These are phyloP conservation scores for Hypocryptadius cinnamomeus DNA, from an alignment of 2,113 vertebrate genomes.

Conservation along the genomic window DNA sequence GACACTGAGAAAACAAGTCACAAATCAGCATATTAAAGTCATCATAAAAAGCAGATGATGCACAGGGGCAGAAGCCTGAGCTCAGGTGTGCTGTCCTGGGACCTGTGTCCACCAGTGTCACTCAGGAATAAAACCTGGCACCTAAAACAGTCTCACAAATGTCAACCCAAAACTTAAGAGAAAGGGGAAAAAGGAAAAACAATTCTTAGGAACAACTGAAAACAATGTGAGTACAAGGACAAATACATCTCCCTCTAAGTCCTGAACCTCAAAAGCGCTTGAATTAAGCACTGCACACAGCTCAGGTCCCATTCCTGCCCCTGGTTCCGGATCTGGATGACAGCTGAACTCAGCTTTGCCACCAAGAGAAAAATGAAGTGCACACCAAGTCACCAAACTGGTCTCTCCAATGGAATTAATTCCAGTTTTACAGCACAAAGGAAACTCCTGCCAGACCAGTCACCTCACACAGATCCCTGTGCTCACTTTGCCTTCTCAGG, in stretches of 20 bases:
- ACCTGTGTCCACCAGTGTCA: neutral
- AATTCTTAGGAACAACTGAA: neutral
- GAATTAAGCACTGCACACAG: neutral
- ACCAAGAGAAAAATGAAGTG: neutral
- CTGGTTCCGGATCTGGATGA: neutral
- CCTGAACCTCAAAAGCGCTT: neutral
- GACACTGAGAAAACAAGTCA: neutral
- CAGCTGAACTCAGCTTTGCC: neutral
- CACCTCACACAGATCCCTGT: fast-evolving
- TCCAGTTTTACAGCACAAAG: neutral
- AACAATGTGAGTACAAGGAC: neutral
- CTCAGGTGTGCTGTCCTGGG: neutral
- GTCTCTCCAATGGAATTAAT: neutral
- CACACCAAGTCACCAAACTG: neutral
- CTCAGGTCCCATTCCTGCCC: neutral
- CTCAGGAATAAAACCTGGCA: neutral
- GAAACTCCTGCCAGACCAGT: neutral
- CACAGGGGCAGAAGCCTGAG: neutral
- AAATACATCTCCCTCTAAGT: fast-evolving
- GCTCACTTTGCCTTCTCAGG: neutral
- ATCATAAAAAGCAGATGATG: neutral
- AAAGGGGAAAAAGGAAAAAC: fast-evolving
- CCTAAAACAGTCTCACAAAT: neutral
- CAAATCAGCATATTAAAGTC: neutral
- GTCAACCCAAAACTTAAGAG: neutral